phyloP scores from a whole-genome alignment of 2,797 vertebrate genomes.

The Geotrypetes seraphini region DNA sequence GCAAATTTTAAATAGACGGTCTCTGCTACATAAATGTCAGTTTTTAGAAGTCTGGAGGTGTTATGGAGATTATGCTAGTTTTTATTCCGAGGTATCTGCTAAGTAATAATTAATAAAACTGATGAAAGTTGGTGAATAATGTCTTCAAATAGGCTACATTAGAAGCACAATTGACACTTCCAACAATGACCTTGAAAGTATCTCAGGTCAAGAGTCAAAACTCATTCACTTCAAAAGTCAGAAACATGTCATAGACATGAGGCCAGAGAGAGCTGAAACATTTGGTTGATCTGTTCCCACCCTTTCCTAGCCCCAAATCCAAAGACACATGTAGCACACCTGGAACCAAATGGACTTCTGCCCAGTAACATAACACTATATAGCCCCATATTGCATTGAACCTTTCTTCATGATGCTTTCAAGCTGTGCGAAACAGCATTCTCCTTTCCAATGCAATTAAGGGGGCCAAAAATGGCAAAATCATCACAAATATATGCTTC shows the following conservation, averaged over 20 bases:
- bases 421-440: neutral
- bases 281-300: constrained; percentile 31
- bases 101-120: constrained; percentile 36
- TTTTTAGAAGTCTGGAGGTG: constrained; percentile 68
- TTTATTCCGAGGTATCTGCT: constrained; percentile 47
- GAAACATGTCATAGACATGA: constrained; percentile 43
- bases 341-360: too few relatives aligned
- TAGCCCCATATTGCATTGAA: neutral
- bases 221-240: constrained; percentile 36
- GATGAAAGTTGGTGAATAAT: constrained; percentile 14
- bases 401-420: constrained; percentile 24
- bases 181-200: constrained; percentile 33
- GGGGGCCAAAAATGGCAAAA: neutral
- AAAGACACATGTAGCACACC: constrained; percentile 44
- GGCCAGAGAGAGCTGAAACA: constrained; percentile 37
- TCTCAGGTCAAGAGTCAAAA: constrained; percentile 45
- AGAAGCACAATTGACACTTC: constrained; percentile 45
- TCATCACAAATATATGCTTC: neutral
- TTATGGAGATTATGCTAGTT: constrained; percentile 61
- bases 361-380: too few relatives aligned
- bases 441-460: neutral
- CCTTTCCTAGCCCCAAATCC: constrained; percentile 15
- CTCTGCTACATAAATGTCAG: constrained; percentile 64
- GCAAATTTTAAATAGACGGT: constrained; percentile 58
- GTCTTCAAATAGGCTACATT: constrained; percentile 23